A percentile compares a stretch with the other conserved stretches of the same genome.
Evolutionary conservation across 1,140 invertebrate species (phyloP).

Genomic region (Conus betulinus): DNA sequence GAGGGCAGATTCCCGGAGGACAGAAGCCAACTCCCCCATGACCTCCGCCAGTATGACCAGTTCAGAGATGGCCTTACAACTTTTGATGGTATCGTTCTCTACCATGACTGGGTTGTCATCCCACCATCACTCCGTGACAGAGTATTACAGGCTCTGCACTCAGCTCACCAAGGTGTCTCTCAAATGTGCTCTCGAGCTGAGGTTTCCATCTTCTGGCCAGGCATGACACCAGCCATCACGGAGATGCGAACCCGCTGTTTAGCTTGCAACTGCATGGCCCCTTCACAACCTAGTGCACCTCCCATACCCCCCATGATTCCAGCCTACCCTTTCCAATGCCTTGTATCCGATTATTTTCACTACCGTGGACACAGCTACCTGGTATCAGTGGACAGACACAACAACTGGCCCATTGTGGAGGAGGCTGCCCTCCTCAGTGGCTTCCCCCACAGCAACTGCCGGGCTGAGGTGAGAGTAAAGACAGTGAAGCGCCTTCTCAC

Average conservation of each 20-base stretch:
- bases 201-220: slow-evolving; percentile 27
- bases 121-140: background rate
- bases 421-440: background rate
- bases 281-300: slow-evolving; percentile 45
- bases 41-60: slow-evolving; percentile 43
- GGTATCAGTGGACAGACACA: slow-evolving; percentile 9
- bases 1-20: slow-evolving; percentile 42
- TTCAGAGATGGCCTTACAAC: slow-evolving; percentile 45
- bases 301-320: slow-evolving; percentile 36
- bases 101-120: slow-evolving; percentile 36
- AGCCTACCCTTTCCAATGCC: slow-evolving; percentile 52
- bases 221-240: slow-evolving; percentile 39
- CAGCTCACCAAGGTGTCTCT: slow-evolving; percentile 50
- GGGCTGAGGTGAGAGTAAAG: background rate
- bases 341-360: slow-evolving; percentile 48
- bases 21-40: slow-evolving; percentile 30
- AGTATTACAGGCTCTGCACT: slow-evolving; percentile 31
- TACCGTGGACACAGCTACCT: slow-evolving; percentile 47
- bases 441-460: background rate
- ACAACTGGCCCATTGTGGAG: slow-evolving; percentile 14
- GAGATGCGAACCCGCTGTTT: slow-evolving; percentile 29
- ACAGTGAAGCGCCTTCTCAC: slow-evolving; percentile 38
- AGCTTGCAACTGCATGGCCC: slow-evolving; percentile 44
- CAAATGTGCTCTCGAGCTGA: slow-evolving; percentile 50
- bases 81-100: slow-evolving; percentile 45